These are phyloP conservation scores for Hylaea fasciaria DNA, from an alignment of 2,888 invertebrate species.

Conservation along the genomic window DNA sequence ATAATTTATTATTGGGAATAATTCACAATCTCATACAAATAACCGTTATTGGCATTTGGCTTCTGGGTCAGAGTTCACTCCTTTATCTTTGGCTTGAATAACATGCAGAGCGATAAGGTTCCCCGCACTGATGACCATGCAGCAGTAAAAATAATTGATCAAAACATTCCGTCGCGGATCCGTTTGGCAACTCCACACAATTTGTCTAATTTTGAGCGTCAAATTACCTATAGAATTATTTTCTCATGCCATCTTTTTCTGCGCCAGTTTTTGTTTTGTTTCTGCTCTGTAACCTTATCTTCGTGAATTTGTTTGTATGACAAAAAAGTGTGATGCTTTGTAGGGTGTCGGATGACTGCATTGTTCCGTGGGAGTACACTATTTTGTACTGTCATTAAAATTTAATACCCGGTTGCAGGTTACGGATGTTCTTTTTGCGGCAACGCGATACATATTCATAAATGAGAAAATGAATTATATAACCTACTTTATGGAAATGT, in stretches of 20 bases:
- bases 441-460: neutral
- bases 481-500: constrained; percentile 2
- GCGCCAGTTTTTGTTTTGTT: constrained; percentile 22
- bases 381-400: constrained; percentile 44
- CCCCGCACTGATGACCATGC: neutral
- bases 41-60: constrained; percentile 6
- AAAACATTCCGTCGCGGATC: constrained; percentile 17
- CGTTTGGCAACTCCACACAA: constrained; percentile 11
- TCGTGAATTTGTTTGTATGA: constrained; percentile 19
- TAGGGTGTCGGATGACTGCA: constrained; percentile 39
- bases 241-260: constrained; percentile 11
- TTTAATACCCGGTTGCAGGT: constrained; percentile 20
- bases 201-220: constrained; percentile 20
- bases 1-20: no score
- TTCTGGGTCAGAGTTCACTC: constrained; percentile 8
- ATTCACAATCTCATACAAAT: constrained; percentile 2
- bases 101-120: constrained; percentile 7
- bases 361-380: constrained; percentile 53
- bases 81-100: constrained; percentile 17
- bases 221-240: constrained; percentile 10
- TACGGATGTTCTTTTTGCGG: constrained; percentile 11
- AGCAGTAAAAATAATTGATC: constrained; percentile 1
- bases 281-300: constrained; percentile 45
- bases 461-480: constrained; percentile 2
- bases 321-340: constrained; percentile 37